A percentile compares a stretch with the other conserved stretches of the same genome.
These are phyloP conservation scores for Empidonax traillii DNA, from an alignment of 2,113 vertebrate species.

Conservation along the genomic window DNA sequence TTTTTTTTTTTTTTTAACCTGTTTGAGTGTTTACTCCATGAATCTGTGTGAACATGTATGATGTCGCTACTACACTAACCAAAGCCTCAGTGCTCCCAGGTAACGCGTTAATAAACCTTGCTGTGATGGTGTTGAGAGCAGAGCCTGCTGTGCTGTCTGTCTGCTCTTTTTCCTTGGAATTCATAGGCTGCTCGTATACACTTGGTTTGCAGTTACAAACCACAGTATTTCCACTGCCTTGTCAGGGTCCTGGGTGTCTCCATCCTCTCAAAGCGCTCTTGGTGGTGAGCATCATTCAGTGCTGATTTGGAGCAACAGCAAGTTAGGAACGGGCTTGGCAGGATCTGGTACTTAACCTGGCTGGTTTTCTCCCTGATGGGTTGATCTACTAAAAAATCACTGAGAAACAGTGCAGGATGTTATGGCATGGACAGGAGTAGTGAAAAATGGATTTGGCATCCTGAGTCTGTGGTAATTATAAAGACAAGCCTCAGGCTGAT, in stretches of 20 bases:
- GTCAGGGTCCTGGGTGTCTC: neutral
- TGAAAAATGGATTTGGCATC: neutral
- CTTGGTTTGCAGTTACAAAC: neutral
- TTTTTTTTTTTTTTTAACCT: neutral
- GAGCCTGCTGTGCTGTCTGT: slow-evolving; percentile 25
- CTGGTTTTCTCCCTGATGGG: neutral
- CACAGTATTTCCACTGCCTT: neutral
- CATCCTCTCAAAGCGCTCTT: neutral
- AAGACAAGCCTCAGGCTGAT: neutral
- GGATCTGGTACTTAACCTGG: neutral
- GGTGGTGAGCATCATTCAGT: neutral
- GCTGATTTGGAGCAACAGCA: neutral
- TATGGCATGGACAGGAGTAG: neutral
- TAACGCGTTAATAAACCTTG: neutral
- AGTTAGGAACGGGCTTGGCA: neutral
- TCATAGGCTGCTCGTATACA: neutral
- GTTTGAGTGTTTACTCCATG: slow-evolving; percentile 22
- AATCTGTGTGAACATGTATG: slow-evolving; percentile 34
- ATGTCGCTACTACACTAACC: slow-evolving; percentile 51
- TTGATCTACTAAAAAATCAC: neutral
- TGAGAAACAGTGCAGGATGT: neutral
- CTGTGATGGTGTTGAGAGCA: neutral
- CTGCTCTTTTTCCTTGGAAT: slow-evolving; percentile 12
- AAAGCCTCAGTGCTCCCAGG: slow-evolving; percentile 3
- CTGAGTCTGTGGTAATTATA: neutral